A percentile compares a stretch with the other conserved stretches of the same genome.
phyloP scores from a whole-genome alignment of 1,140 invertebrate genomes.

The Drosophila aff. region DNA sequence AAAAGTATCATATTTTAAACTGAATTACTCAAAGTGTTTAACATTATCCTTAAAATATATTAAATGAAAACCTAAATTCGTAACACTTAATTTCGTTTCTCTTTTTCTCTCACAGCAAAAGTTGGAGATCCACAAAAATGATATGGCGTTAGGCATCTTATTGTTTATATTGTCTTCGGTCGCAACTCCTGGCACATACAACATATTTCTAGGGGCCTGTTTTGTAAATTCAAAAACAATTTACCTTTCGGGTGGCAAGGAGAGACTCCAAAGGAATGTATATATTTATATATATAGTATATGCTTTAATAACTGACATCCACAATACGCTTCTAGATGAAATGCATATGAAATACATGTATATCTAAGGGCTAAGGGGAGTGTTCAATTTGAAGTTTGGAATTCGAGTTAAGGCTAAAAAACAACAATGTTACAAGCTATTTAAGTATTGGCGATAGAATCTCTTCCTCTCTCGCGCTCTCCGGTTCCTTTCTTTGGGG shows the following conservation, averaged over 20 bases:
- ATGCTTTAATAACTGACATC: conserved; percentile 60
- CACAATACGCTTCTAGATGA: conserved; percentile 40
- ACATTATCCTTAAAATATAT: too few species aligned
- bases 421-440: conserved; percentile 69
- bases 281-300: conserved; percentile 21
- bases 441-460: conserved; percentile 79
- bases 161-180: neutral
- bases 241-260: conserved; percentile 28
- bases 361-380: conserved; percentile 49
- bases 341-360: conserved; percentile 34
- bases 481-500: conserved; percentile 7
- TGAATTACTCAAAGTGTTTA: too few species aligned
- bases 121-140: neutral
- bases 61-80: neutral
- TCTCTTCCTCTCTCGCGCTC: conserved; percentile 11
- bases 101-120: too few species aligned
- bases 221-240: conserved; percentile 70
- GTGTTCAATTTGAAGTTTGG: conserved; percentile 12
- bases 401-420: conserved; percentile 49
- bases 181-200: neutral
- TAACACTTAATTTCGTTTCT: neutral
- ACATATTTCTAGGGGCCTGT: neutral
- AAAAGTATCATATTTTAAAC: too few species aligned
- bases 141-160: neutral
- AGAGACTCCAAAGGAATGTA: conserved; percentile 9